Evolutionary conservation across 2,888 invertebrate genomes (phyloP).

Genomic region (Nudaria mundana): DNA sequence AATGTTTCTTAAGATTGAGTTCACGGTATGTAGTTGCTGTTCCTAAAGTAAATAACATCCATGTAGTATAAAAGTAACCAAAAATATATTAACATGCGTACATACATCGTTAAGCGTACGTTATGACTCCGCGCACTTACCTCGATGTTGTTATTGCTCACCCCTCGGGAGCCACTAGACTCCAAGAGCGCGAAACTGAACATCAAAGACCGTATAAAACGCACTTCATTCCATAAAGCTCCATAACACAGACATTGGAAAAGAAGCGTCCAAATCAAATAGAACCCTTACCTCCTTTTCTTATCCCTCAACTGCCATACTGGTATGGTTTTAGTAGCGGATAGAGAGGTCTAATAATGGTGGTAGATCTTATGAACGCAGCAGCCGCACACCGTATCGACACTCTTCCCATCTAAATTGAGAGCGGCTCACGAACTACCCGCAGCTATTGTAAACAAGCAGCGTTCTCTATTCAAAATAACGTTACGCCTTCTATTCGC

Average conservation of each 20-base stretch:
- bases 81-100: conserved; percentile 47
- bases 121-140: conserved; percentile 58
- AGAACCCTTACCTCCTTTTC: conserved; percentile 50
- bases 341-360: conserved; percentile 43
- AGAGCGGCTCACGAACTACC: conserved; percentile 74
- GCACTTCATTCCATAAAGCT: conserved; percentile 74
- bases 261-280: conserved; percentile 49
- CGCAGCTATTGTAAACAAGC: conserved; percentile 77
- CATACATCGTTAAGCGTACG: conserved; percentile 44
- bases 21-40: too few relatives aligned
- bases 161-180: conserved; percentile 65
- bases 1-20: too few relatives aligned
- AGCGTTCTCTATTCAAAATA: conserved; percentile 73
- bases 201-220: conserved; percentile 74
- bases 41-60: too few relatives aligned
- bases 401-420: conserved; percentile 72
- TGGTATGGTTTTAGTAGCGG: conserved; percentile 25
- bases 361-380: conserved; percentile 57
- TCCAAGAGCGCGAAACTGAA: conserved; percentile 69
- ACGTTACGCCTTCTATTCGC: conserved; percentile 65
- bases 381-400: conserved; percentile 63
- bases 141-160: conserved; percentile 60
- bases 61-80: too few relatives aligned
- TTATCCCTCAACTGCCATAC: conserved; percentile 33
- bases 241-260: conserved; percentile 62